Percentiles rank a stretch among this genome's conserved stretches.
Evolutionary conservation across 2,888 invertebrate genomes (phyloP).

Genomic region (Drosophila setosimentum): DNA sequence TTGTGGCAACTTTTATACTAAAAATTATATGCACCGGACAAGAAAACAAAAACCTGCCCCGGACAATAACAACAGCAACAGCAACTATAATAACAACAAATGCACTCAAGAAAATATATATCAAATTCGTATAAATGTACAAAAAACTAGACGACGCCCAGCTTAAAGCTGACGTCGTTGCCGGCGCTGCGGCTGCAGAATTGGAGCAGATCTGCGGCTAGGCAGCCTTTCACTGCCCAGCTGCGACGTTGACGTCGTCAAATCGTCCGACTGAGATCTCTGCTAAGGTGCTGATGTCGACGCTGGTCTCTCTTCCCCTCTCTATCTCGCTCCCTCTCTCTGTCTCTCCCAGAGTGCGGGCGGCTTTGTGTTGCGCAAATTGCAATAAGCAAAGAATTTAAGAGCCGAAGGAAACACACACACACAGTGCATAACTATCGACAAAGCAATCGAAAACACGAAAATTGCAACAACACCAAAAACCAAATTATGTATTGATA

Average conservation of each 20-base stretch:
- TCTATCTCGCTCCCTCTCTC: not conserved
- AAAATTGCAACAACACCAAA: conserved; percentile 68
- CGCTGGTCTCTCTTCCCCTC: conserved; percentile 30
- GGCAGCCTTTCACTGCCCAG: conserved; percentile 66
- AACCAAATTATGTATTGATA: conserved; percentile 78
- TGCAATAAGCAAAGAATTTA: conserved; percentile 75
- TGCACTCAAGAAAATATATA: conserved; percentile 63
- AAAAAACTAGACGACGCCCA: conserved; percentile 68
- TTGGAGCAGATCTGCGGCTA: conserved; percentile 57
- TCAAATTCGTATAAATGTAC: conserved; percentile 65
- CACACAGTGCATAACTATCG: conserved; percentile 54
- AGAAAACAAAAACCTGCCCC: conserved; percentile 71
- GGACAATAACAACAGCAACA: conserved; percentile 39
- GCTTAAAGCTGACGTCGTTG: conserved; percentile 32
- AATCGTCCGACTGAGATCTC: conserved; percentile 71
- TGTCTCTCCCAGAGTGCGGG: conserved; percentile 29
- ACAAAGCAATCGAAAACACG: conserved; percentile 64
- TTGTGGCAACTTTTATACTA: conserved; percentile 84
- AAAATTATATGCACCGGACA: conserved; percentile 50
- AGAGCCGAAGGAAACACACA: conserved; percentile 62
- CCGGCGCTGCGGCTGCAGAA: conserved; percentile 51
- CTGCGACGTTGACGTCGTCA: conserved; percentile 34
- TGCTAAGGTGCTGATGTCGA: conserved; percentile 53
- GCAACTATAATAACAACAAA: conserved; percentile 30
- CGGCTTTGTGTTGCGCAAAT: conserved; percentile 73